Evolutionary conservation across 2,797 vertebrate genomes (phyloP), one percentile per base, ranked within the genome.

Genomic region (Sebastes matsubarae): DNA sequence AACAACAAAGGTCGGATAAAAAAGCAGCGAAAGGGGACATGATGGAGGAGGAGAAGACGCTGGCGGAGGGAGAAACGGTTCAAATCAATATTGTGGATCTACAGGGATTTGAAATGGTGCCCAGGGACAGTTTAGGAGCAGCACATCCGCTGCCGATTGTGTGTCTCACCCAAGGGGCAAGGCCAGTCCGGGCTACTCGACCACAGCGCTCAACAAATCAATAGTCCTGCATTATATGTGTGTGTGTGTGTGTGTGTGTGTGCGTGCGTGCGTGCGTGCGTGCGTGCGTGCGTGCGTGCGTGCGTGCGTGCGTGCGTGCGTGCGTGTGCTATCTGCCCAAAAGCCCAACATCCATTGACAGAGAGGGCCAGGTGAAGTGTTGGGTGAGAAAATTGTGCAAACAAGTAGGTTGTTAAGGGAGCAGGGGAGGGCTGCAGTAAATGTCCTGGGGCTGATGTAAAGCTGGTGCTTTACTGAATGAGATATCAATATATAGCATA

Each of bases 11-110:
- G 86, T 83, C 32, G 66, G 67, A 87, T 83, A 69, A 80, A 79
- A 59, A 88, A 86, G 79, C 77, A 82, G 72, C 22, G 20, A 78
- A 85, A 86, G 70, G 82, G 80, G 84, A 90, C 81, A 87, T 90
- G 89, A 85, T 83, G 80, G 85, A 87, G 88, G 87, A 84, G 77
- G 82, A 87, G 90, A 78, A 85, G 86, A 87, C 6, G 32, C 70
- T 57, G 69, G 89, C 66, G 54, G 80, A 79, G 64, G 72, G 84
- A 88, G 81, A 89, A 92, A 91, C 63, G 34, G 32, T 75, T 89
- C 73, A 73, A 91, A 95, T 95, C 89, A 84, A 95, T 95, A 94
- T 73, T 65, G 69, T 79, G 78, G 92, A 92, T 92, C 91, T 88
- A 22, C 60, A 34, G 89, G 91, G 93, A 91, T 91, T 89, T 89